A percentile compares a stretch with the other conserved stretches of the same genome.
These are phyloP conservation scores for Frankliniella intonsa DNA, from an alignment of 2,888 invertebrate genomes.

Conservation along the genomic window DNA sequence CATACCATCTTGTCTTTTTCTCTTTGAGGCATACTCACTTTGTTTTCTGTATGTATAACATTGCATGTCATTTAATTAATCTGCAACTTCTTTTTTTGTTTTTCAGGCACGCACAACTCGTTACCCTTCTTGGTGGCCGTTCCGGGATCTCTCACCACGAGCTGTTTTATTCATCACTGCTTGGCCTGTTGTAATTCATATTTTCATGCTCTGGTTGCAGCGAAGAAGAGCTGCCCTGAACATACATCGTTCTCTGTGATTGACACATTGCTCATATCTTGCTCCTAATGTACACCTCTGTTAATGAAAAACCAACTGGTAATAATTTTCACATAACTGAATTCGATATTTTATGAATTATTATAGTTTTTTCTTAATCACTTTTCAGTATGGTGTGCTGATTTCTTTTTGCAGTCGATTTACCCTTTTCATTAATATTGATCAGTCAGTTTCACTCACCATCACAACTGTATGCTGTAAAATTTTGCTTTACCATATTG, in stretches of 20 bases:
- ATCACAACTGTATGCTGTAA: neutral
- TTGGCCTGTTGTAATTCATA: neutral
- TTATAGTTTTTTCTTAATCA: neutral
- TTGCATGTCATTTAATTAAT: too few species aligned
- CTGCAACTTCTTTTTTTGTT: neutral
- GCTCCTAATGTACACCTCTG: too few species aligned
- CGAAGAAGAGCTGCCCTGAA: neutral
- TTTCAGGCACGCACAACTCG: neutral
- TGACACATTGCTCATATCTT: too few species aligned
- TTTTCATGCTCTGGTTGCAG: constrained; percentile 6
- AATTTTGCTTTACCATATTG: too few species aligned
- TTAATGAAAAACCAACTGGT: neutral
- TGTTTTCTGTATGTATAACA: too few species aligned
- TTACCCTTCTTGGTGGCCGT: constrained; percentile 56
- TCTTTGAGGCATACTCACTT: neutral
- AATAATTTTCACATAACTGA: neutral
- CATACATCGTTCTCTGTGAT: neutral
- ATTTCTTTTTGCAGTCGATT: too few species aligned
- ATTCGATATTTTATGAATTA: neutral
- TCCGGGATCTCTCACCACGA: constrained; percentile 55
- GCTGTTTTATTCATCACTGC: neutral
- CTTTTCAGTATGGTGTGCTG: too few species aligned
- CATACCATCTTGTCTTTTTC: neutral
- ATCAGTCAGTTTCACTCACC: neutral
- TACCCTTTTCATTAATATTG: too few species aligned